These are phyloP conservation scores for Drosophila sordidula DNA, from an alignment of 2,888 invertebrate species.

Conservation along the genomic window DNA sequence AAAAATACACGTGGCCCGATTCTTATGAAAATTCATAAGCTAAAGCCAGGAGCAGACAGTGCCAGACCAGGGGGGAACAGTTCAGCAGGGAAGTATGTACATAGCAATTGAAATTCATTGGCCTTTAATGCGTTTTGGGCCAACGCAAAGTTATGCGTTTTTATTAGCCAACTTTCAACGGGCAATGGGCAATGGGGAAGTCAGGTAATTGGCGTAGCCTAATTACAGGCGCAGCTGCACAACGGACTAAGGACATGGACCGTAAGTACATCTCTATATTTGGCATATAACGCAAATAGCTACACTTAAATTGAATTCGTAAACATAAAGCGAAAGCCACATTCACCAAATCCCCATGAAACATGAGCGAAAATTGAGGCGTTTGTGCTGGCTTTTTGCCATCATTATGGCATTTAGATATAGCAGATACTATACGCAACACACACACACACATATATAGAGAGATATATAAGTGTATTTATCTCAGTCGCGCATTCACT, in stretches of 20 bases:
- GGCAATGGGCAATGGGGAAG: constrained; percentile 14
- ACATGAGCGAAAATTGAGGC: constrained; percentile 26
- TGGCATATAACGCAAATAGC: constrained; percentile 1
- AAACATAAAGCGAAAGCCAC: constrained; percentile 28
- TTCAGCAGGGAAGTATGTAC: neutral
- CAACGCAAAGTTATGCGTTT: constrained; percentile 35
- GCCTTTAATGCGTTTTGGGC: constrained; percentile 23
- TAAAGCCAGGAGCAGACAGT: neutral
- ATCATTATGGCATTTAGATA: constrained; percentile 36
- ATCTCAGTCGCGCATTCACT: constrained; percentile 50
- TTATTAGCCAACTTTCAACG: constrained; percentile 42
- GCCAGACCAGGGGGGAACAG: neutral
- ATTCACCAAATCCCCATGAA: constrained; percentile 34
- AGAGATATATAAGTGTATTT: constrained; percentile 18
- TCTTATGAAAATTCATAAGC: constrained; percentile 76
- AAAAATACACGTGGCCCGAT: constrained; percentile 44
- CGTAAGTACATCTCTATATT: constrained; percentile 13
- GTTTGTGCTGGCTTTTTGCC: constrained; percentile 26
- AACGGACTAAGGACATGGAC: constrained; percentile 7
- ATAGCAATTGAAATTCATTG: constrained; percentile 76
- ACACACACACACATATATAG: neutral
- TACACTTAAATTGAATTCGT: constrained; percentile 26
- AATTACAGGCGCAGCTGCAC: constrained; percentile 60
- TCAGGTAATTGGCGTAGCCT: constrained; percentile 43
- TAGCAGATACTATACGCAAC: neutral